Conservation (phyloP, 2,888 invertebrate species). For the Drosophila robusta region DNA sequence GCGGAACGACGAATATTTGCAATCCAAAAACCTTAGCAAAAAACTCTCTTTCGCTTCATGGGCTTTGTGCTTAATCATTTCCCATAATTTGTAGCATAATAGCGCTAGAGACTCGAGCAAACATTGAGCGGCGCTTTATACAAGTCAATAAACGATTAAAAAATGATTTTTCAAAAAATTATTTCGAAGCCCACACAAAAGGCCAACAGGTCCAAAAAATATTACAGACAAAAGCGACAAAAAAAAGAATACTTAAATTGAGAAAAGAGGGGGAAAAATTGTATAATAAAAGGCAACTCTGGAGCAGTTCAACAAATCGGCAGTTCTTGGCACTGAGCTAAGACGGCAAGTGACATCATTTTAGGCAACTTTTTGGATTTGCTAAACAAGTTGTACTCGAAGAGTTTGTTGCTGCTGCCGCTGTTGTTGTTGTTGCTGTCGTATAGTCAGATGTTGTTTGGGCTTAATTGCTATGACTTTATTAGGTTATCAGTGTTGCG, state of each 20-base stretch:
- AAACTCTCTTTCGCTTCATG: slow-evolving; percentile 26
- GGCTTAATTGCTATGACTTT: slow-evolving; percentile 77
- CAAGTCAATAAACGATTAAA: slow-evolving; percentile 82
- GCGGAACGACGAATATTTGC: slow-evolving; percentile 10
- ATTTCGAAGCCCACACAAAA: slow-evolving; percentile 56
- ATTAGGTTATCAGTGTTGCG: slow-evolving; percentile 72
- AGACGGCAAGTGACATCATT: slow-evolving; percentile 76
- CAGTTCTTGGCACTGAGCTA: slow-evolving; percentile 51
- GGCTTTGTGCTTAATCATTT: slow-evolving; percentile 80
- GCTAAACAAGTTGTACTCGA: slow-evolving; percentile 71
- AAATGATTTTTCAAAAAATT: slow-evolving; percentile 67
- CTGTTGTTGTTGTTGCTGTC: slow-evolving; percentile 36
- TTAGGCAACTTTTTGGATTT: slow-evolving; percentile 66
- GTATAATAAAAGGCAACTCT: slow-evolving; percentile 64
- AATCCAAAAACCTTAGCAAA: slow-evolving; percentile 9
- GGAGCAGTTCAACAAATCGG: slow-evolving; percentile 36
- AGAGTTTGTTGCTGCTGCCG: slow-evolving; percentile 34
- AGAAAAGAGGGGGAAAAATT: slow-evolving; percentile 34
- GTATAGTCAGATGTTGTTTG: slow-evolving; percentile 53
- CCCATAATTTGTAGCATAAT: slow-evolving; percentile 77
- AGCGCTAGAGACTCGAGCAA: slow-evolving; percentile 27
- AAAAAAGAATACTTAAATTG: slow-evolving; percentile 28
- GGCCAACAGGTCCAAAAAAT: slow-evolving; percentile 45
- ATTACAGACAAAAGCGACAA: slow-evolving; percentile 52
- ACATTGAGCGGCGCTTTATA: slow-evolving; percentile 71